Percentiles rank a stretch among this genome's conserved stretches.
Evolutionary conservation across 53 echinoderm and acorn worm species (phyloP).

Genomic region (Zoroaster sp.): DNA sequence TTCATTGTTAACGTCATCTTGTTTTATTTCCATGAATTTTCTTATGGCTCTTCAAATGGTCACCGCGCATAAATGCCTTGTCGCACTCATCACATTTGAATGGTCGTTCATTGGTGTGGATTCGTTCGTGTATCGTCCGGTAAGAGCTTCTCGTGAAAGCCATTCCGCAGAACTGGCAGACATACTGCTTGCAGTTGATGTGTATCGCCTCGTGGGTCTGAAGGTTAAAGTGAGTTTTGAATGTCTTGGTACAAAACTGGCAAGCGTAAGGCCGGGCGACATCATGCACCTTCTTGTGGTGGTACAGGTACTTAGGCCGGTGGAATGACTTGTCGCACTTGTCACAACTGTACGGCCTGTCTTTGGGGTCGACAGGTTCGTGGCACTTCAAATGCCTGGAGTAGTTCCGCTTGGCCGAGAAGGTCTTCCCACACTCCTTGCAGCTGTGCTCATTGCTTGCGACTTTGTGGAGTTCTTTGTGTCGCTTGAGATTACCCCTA

Average conservation of each 20-base stretch:
- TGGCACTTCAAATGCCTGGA: background rate
- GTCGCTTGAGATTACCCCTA: conserved; percentile 63
- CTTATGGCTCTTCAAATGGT: conserved; percentile 10
- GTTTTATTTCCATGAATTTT: conserved; percentile 9
- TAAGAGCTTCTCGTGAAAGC: conserved; percentile 32
- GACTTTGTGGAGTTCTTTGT: conserved; percentile 61
- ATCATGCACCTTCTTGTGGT: conserved; percentile 19
- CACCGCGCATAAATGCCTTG: conserved; percentile 20
- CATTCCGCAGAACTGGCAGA: conserved; percentile 28
- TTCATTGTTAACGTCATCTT: background rate
- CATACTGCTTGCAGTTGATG: conserved; percentile 26
- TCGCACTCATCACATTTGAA: conserved; percentile 21
- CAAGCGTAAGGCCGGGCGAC: background rate
- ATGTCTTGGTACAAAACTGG: conserved; percentile 11
- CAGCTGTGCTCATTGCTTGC: background rate
- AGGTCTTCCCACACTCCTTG: conserved; percentile 24
- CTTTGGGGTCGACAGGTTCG: background rate
- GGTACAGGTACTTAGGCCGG: conserved; percentile 4
- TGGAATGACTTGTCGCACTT: conserved; percentile 24
- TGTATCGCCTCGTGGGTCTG: conserved; percentile 24
- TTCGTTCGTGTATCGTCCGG: conserved; percentile 31
- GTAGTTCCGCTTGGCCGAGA: background rate
- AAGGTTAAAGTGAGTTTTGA: conserved; percentile 2
- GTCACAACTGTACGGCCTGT: background rate
- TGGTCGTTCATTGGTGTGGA: conserved; percentile 35